phyloP scores from a whole-genome alignment of 2,113 vertebrate genomes.

The Holacanthus passer region DNA sequence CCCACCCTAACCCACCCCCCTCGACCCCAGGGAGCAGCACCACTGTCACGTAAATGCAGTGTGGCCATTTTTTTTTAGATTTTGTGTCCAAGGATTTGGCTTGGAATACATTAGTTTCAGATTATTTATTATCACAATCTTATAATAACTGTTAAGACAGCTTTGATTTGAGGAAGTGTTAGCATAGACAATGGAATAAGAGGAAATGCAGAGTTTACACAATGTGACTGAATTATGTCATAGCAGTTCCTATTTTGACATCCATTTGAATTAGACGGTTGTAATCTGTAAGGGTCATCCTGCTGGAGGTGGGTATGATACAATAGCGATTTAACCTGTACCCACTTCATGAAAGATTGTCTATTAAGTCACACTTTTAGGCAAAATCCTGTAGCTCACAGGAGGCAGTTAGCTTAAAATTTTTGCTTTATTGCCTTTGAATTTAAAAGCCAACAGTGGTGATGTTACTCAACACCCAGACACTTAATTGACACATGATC shows the following conservation, averaged over 20 bases:
- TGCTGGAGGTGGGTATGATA: background rate
- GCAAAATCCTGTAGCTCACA: background rate
- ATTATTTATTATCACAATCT: background rate
- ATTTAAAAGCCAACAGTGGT: background rate
- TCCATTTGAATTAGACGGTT: background rate
- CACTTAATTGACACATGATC: background rate
- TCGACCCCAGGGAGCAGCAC: slow-evolving; percentile 23
- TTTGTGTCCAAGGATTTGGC: background rate
- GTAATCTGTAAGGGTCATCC: background rate
- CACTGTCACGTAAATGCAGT: slow-evolving; percentile 6
- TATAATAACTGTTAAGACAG: background rate
- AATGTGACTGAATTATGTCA: background rate
- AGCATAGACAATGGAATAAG: background rate
- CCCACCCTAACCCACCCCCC: slow-evolving; percentile 21
- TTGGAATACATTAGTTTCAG: background rate
- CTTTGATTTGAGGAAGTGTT: background rate
- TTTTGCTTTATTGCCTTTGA: background rate
- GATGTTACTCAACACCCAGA: background rate
- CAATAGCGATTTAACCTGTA: background rate
- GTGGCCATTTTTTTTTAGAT: background rate
- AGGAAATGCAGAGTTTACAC: slow-evolving; percentile 1
- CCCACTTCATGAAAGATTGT: background rate
- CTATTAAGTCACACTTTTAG: background rate
- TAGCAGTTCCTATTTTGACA: background rate
- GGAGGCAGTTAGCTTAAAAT: background rate